phyloP scores from a whole-genome alignment of 2,888 invertebrate species.

The Conistra vaccinii region DNA sequence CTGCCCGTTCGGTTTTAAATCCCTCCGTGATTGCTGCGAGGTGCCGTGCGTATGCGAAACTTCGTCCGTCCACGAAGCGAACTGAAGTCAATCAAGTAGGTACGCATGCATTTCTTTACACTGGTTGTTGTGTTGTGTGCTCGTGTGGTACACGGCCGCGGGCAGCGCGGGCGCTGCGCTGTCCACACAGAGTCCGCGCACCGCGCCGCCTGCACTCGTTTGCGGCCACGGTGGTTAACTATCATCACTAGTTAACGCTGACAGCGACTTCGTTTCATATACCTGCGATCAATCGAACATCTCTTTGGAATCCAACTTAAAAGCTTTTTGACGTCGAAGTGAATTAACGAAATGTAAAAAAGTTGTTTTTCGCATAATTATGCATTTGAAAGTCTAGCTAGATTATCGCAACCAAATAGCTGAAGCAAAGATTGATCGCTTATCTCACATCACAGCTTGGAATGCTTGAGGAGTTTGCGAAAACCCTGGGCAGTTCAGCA shows the following conservation, averaged over 20 bases:
- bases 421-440: conserved; percentile 5
- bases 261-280: background rate
- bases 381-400: background rate
- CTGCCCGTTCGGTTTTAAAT: background rate
- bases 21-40: background rate
- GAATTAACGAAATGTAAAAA: background rate
- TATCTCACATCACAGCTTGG: background rate
- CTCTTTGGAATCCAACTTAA: background rate
- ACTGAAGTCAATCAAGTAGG: background rate
- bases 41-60: background rate
- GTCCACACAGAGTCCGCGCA: background rate
- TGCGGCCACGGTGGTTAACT: background rate
- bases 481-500: background rate
- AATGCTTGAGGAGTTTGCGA: background rate
- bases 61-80: background rate
- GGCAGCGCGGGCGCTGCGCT: background rate
- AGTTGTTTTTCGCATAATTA: background rate
- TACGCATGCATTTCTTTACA: no score
- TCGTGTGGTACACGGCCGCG: background rate
- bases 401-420: background rate
- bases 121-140: background rate
- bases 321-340: background rate
- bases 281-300: conserved; percentile 2
- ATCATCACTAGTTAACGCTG: background rate
- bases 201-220: conserved; percentile 18